A percentile compares a stretch with the other conserved stretches of the same genome.
phyloP scores from a whole-genome alignment of 2,113 vertebrate species.

The Galbula dea region DNA sequence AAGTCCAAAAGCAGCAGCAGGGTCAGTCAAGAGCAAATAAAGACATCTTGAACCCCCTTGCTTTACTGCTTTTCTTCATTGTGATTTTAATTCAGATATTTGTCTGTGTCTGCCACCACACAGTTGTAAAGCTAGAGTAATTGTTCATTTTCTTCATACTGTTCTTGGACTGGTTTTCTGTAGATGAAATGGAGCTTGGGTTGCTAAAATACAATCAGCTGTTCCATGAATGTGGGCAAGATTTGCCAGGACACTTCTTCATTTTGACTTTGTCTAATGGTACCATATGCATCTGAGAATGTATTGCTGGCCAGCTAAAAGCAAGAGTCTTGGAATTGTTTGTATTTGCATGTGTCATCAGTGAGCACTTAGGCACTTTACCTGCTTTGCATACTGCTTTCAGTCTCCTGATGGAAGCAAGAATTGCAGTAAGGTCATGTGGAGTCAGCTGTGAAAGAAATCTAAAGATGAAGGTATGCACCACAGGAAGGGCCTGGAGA shows the following conservation, averaged over 20 bases:
- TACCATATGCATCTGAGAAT: background rate
- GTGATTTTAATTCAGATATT: background rate
- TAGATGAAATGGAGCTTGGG: background rate
- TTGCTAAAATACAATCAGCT: background rate
- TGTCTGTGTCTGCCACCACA: background rate
- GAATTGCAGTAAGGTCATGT: background rate
- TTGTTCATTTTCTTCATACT: background rate
- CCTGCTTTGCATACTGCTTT: background rate
- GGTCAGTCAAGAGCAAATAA: background rate
- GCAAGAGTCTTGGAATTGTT: background rate
- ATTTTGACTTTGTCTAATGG: background rate
- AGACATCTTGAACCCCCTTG: background rate
- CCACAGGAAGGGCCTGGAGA: background rate
- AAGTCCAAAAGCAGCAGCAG: background rate
- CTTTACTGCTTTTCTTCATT: background rate
- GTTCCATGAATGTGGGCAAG: background rate
- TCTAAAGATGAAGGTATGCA: background rate
- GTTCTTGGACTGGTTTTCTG: background rate
- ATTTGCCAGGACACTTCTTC: background rate
- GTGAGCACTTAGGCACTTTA: fast-evolving
- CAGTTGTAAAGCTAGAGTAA: background rate
- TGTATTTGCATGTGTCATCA: background rate
- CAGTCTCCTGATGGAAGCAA: no score
- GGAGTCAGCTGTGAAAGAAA: background rate
- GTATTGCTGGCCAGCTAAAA: background rate